These are phyloP conservation scores for Acanthurus tractus DNA, from an alignment of 2,797 vertebrate species.

Conservation along the genomic window DNA sequence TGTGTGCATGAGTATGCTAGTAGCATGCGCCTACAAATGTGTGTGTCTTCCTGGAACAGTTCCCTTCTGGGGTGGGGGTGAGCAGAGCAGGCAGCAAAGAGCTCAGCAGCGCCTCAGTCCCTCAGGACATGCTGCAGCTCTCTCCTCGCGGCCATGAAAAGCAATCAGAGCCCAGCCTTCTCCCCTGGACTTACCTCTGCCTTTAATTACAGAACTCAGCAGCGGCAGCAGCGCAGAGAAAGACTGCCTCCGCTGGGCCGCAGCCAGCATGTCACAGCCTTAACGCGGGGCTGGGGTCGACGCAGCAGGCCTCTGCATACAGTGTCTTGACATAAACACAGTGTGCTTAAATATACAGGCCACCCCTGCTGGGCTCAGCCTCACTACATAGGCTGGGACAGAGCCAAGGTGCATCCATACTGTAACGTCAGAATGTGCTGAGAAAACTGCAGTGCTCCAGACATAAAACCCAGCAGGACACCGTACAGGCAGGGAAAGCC, in stretches of 20 bases:
- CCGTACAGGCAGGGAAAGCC: slow-evolving; percentile 32
- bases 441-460: slow-evolving; percentile 42
- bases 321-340: slow-evolving; percentile 53
- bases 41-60: slow-evolving; percentile 70
- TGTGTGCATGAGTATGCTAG: slow-evolving; percentile 46
- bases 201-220: slow-evolving; percentile 87
- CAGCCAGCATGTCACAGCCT: slow-evolving; percentile 66
- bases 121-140: slow-evolving; percentile 80
- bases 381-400: slow-evolving; percentile 34
- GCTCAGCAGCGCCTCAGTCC: slow-evolving; percentile 80
- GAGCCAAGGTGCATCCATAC: slow-evolving; percentile 42
- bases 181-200: slow-evolving; percentile 86
- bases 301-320: slow-evolving; percentile 60
- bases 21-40: slow-evolving; percentile 58
- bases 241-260: slow-evolving; percentile 70
- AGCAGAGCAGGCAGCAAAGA: slow-evolving; percentile 72
- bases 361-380: slow-evolving; percentile 47
- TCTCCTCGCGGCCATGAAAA: slow-evolving; percentile 84
- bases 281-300: slow-evolving; percentile 43
- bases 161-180: slow-evolving; percentile 85
- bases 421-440: slow-evolving; percentile 45
- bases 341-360: slow-evolving; percentile 47
- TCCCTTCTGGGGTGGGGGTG: slow-evolving; percentile 49
- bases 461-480: slow-evolving; percentile 57
- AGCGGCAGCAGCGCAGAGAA: slow-evolving; percentile 60